Evolutionary conservation across 2,888 invertebrate species (phyloP).

Genomic region (Plemyria rubiginata): DNA sequence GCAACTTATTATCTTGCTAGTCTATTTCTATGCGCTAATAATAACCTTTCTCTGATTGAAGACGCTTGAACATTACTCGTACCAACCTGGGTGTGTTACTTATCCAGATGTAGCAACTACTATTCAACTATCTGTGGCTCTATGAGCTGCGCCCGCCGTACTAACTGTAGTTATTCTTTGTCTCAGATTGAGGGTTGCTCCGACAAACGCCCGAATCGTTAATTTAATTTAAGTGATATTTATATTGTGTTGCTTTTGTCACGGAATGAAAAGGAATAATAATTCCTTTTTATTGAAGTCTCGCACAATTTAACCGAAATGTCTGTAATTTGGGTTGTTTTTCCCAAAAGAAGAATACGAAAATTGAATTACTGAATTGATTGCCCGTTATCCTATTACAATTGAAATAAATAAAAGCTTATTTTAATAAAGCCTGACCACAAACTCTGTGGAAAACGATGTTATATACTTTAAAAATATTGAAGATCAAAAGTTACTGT

Average conservation of each 20-base stretch:
- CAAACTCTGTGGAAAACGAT: too few relatives aligned
- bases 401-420: conserved; percentile 1
- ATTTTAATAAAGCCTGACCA: neutral
- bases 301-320: conserved; percentile 5
- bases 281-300: conserved; percentile 9
- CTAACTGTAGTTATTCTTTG: neutral
- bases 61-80: neutral
- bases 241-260: conserved; percentile 13
- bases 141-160: conserved; percentile 13
- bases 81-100: conserved; percentile 9
- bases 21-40: too few relatives aligned
- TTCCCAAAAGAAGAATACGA: neutral
- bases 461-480: too few relatives aligned
- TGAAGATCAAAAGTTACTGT: too few relatives aligned
- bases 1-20: too few relatives aligned
- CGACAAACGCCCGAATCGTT: conserved; percentile 3
- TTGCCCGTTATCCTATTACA: neutral
- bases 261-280: conserved; percentile 3
- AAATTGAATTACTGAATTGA: neutral
- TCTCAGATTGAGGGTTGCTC: neutral
- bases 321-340: neutral
- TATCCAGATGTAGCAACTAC: conserved; percentile 3
- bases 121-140: neutral
- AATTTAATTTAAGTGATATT: conserved; percentile 19
- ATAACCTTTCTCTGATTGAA: conserved; percentile 4